These are phyloP conservation scores for Hemicrepidius hirtus DNA, from an alignment of 2,888 invertebrate genomes.

Conservation along the genomic window DNA sequence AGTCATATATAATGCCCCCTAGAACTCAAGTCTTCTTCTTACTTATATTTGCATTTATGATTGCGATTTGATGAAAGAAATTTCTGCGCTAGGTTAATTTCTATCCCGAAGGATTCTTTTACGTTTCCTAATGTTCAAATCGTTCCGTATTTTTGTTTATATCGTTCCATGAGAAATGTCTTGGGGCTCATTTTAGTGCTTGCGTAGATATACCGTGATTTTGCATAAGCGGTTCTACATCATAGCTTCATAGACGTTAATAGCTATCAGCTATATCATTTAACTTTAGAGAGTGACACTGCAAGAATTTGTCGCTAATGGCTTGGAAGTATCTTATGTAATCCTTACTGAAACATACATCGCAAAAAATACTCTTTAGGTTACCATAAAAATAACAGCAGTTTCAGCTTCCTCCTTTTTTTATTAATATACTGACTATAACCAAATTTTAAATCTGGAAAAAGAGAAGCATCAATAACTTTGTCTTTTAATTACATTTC, in stretches of 20 bases:
- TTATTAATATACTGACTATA: not conserved
- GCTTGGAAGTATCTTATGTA: conserved; percentile 28
- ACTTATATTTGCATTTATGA: conserved; percentile 49
- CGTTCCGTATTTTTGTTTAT: conserved; percentile 45
- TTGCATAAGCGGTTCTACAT: conserved; percentile 41
- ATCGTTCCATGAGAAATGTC: conserved; percentile 43
- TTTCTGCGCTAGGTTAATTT: conserved; percentile 41
- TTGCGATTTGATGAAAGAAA: conserved; percentile 46
- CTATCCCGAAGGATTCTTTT: conserved; percentile 45
- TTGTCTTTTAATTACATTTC: no score
- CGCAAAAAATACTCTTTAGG: conserved; percentile 25
- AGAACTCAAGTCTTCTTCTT: conserved; percentile 30
- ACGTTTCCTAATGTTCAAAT: conserved; percentile 40
- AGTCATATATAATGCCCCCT: conserved; percentile 27
- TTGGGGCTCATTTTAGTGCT: conserved; percentile 37
- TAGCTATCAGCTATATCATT: conserved; percentile 48
- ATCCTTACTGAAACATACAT: conserved; percentile 24
- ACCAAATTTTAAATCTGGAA: no score
- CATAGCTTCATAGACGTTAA: conserved; percentile 33
- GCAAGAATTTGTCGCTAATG: conserved; percentile 53
- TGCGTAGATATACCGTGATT: conserved; percentile 44
- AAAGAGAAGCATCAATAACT: no score
- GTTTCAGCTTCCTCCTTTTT: not conserved
- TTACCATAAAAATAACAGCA: conserved; percentile 8
- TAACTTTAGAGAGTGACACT: conserved; percentile 48